These are phyloP conservation scores for Amitus sp. DNA, from an alignment of 2,888 invertebrate genomes.

Conservation along the genomic window DNA sequence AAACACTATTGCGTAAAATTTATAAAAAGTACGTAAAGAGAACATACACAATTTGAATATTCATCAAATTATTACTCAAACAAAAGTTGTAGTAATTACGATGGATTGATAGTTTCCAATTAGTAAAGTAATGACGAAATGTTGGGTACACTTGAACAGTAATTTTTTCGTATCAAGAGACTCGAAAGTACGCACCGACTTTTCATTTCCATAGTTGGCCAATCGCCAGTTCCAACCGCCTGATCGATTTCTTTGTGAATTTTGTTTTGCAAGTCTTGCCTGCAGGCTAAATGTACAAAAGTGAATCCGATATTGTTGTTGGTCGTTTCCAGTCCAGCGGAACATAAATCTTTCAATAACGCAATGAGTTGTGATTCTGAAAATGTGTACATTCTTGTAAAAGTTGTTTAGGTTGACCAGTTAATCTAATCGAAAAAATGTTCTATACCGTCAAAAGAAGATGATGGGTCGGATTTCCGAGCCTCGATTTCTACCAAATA, in stretches of 20 bases:
- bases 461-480: slow-evolving; percentile 39
- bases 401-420: no score
- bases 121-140: no score
- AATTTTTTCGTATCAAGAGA: slow-evolving; percentile 3
- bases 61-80: background rate
- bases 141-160: no score
- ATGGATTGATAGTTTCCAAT: no score
- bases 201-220: slow-evolving; percentile 68
- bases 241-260: slow-evolving; percentile 80
- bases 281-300: slow-evolving; percentile 76
- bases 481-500: slow-evolving; percentile 55
- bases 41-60: background rate
- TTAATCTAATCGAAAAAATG: no score
- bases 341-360: slow-evolving; percentile 83
- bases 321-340: slow-evolving; percentile 87
- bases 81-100: background rate
- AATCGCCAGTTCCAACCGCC: slow-evolving; percentile 74
- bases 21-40: background rate
- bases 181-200: slow-evolving; percentile 49
- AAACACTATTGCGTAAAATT: no score
- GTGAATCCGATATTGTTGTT: slow-evolving; percentile 81
- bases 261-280: slow-evolving; percentile 76
- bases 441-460: slow-evolving; percentile 53
- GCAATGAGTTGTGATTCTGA: slow-evolving; percentile 78
- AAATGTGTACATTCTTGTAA: background rate